Evolutionary conservation across 2,888 invertebrate genomes (phyloP), one percentile per base, ranked within the genome.

Genomic region (Harpalus rubripes): DNA sequence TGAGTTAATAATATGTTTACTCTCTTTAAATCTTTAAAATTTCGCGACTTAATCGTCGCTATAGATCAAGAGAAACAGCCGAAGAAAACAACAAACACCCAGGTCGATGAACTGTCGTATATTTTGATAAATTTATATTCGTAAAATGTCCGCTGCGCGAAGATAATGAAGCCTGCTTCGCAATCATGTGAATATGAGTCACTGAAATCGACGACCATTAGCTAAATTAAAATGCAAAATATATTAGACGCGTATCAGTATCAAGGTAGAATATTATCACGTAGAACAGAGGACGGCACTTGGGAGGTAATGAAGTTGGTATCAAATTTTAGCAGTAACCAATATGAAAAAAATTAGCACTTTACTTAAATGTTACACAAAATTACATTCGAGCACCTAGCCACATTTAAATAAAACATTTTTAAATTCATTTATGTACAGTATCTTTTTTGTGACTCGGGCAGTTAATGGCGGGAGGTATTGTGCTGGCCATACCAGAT

Each of bases 101-200:
- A 74, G 72, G 41, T 74, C 72, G 18, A 44, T 44, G 72, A 74
- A 44, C 82, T 82, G 68, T 39, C 56, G 52, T 16, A n/a, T 82
- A 82, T 82, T 81, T 82, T 82, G 82, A 82, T 82, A 82, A 82
- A 56, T 82, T 68, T 52, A 52, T 82, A 72, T 72, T 72, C 72
- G 82, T 82, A 56, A 82, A 72, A 82, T 52, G 39, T 80, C 22
- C 80, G 58, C 22, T 18, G 18, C 10, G 32, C 63, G 44, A 63
- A 41, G 80, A 80, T 80, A 80, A 80, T 80, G 80, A 63, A 74
- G 44, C 72, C 12, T 44, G 72, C 16, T 74, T 74, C 16, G 72
- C 72, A 74, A 74, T 74, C 72, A 74, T 74, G 44, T 74, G 44
- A 74, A 74, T 74, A 44, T 74, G 72, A 74, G 18, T 74, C 44